Evolutionary conservation across 2,113 vertebrate species (phyloP).

Genomic region (Morone chrysops): DNA sequence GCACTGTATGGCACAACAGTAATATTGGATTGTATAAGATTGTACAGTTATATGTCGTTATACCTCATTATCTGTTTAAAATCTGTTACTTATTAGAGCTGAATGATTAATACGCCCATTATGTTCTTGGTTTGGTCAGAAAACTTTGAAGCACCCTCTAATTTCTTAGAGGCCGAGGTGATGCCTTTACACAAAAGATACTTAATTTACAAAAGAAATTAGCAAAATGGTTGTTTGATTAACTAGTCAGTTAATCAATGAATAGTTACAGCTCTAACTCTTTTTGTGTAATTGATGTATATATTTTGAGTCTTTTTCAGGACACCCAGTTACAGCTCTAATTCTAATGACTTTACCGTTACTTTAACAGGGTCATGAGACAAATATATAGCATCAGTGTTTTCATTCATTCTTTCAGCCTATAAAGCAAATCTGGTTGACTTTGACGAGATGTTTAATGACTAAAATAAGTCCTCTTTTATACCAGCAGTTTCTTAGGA

Average conservation of each 20-base stretch:
- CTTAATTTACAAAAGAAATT: not conserved
- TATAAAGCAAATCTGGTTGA: not conserved
- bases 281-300: too few relatives aligned
- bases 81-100: not conserved
- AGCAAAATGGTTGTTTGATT: not conserved
- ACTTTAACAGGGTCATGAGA: not conserved
- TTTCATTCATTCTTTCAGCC: not conserved
- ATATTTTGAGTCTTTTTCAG: too few relatives aligned
- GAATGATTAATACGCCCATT: not conserved
- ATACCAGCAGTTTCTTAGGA: too few relatives aligned
- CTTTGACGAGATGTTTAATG: not conserved
- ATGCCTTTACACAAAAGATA: not conserved
- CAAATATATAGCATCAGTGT: not conserved
- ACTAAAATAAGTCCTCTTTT: too few relatives aligned
- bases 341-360: not conserved
- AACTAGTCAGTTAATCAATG: not conserved
- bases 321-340: too few relatives aligned
- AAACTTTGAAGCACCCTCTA: too few relatives aligned
- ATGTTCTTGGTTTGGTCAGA: too few relatives aligned
- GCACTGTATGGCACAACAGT: not conserved
- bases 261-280: not conserved
- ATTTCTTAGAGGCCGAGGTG: not conserved
- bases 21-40: not conserved
- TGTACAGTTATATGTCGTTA: too few relatives aligned
- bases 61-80: not conserved